Evolutionary conservation across 2,888 invertebrate species (phyloP).

Genomic region (Diarsia mendica): DNA sequence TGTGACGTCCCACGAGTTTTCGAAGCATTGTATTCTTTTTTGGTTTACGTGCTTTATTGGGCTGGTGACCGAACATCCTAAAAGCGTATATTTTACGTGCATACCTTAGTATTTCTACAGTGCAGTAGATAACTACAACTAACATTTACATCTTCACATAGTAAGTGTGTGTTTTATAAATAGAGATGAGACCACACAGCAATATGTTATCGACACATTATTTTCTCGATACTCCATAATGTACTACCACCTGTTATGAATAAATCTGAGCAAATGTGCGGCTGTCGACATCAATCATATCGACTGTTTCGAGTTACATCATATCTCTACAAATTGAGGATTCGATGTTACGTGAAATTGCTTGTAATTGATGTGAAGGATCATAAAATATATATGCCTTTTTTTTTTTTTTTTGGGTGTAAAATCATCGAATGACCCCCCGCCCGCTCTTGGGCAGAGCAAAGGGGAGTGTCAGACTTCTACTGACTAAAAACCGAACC

Average conservation of each 20-base stretch:
- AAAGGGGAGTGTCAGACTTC: no score
- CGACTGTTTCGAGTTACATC: conserved; percentile 30
- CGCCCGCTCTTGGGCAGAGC: no score
- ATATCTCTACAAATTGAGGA: conserved; percentile 11
- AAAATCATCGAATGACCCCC: no score
- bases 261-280: conserved; percentile 44
- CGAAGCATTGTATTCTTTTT: no score
- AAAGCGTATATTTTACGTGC: no score
- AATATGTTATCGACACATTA: conserved; percentile 19
- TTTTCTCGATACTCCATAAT: conserved; percentile 19
- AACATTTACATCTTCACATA: not conserved
- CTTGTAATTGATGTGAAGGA: conserved; percentile 14
- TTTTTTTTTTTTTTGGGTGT: no score
- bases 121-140: not conserved
- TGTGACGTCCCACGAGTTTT: no score
- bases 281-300: conserved; percentile 45
- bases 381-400: conserved; percentile 9
- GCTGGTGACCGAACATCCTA: no score
- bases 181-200: conserved; percentile 16
- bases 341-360: conserved; percentile 7
- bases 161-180: not conserved
- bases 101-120: not conserved
- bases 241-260: conserved; percentile 33
- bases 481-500: no score
- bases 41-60: no score